phyloP scores from a whole-genome alignment of 1,140 invertebrate species.

The Bilobella aurantiaca region DNA sequence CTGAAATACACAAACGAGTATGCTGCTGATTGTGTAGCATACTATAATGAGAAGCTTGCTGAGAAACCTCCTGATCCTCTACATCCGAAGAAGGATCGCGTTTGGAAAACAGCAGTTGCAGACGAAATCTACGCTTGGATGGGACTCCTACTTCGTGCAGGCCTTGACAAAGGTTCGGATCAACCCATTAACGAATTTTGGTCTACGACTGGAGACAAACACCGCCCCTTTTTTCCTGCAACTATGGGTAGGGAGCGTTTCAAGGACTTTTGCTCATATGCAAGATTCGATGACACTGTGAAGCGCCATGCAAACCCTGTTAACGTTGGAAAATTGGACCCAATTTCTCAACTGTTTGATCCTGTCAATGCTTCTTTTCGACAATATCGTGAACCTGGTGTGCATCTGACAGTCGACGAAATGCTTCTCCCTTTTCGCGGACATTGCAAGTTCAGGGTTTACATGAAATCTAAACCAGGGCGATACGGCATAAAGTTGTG shows the following conservation, averaged over 20 bases:
- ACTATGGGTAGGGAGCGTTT: background rate
- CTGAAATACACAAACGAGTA: background rate
- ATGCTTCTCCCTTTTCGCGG: conserved; percentile 43
- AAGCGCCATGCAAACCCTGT: background rate
- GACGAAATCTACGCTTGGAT: background rate
- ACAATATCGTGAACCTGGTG: conserved; percentile 7
- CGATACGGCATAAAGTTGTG: conserved; percentile 42
- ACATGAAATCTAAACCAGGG: conserved; percentile 43
- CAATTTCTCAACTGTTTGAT: background rate
- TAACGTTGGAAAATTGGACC: background rate
- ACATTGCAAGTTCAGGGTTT: conserved; percentile 44
- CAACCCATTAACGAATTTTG: background rate
- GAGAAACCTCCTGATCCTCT: background rate
- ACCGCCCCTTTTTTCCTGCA: background rate
- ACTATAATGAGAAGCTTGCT: background rate
- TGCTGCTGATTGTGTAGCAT: background rate
- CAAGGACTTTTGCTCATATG: background rate
- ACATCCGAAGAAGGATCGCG: no score
- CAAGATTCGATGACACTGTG: background rate
- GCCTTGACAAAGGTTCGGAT: background rate
- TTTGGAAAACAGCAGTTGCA: background rate
- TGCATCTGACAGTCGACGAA: conserved; percentile 42
- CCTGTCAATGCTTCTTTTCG: background rate
- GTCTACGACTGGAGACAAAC: background rate
- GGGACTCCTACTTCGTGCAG: background rate